These are phyloP conservation scores for Danionella cerebrum DNA, from an alignment of 2,113 vertebrate species.

Conservation along the genomic window DNA sequence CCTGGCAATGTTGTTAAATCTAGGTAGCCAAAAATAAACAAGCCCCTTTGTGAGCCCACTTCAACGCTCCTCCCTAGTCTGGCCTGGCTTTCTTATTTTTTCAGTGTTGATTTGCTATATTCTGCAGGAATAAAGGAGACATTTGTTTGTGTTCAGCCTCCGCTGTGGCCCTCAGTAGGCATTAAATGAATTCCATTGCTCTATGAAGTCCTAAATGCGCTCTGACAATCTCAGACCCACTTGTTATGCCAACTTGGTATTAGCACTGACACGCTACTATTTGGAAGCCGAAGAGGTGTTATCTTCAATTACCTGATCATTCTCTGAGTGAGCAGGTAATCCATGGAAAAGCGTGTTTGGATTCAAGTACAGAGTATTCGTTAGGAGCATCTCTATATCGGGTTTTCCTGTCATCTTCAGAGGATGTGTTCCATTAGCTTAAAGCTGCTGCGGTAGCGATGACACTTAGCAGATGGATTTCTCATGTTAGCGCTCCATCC, in stretches of 20 bases:
- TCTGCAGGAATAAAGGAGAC: conserved; percentile 40
- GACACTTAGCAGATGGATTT: conserved; percentile 37
- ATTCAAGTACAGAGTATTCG: conserved; percentile 39
- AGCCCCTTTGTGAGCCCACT: conserved; percentile 10
- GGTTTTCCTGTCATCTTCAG: conserved; percentile 25
- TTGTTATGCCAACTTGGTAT: conserved; percentile 47
- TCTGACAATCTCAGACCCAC: conserved; percentile 44
- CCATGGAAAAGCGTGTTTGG: conserved; percentile 48
- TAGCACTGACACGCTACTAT: conserved; percentile 48
- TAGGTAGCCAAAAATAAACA: conserved; percentile 32
- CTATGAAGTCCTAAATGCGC: conserved; percentile 35
- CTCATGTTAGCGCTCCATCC: conserved; percentile 48
- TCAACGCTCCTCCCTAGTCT: conserved; percentile 24
- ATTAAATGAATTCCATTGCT: conserved; percentile 33
- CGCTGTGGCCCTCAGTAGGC: conserved; percentile 32
- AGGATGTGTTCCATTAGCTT: conserved; percentile 45
- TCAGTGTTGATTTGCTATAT: conserved; percentile 35
- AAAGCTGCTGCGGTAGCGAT: conserved; percentile 27
- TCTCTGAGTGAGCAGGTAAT: conserved; percentile 49
- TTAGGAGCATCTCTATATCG: conserved; percentile 23
- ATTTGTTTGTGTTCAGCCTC: conserved; percentile 33
- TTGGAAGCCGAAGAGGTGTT: conserved; percentile 39
- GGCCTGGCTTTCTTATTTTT: conserved; percentile 25
- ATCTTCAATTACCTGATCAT: conserved; percentile 47
- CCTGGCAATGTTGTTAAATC: conserved; percentile 25